Conservation (phyloP, 1,140 invertebrate genomes). For the Papilio aristodemus region DNA sequence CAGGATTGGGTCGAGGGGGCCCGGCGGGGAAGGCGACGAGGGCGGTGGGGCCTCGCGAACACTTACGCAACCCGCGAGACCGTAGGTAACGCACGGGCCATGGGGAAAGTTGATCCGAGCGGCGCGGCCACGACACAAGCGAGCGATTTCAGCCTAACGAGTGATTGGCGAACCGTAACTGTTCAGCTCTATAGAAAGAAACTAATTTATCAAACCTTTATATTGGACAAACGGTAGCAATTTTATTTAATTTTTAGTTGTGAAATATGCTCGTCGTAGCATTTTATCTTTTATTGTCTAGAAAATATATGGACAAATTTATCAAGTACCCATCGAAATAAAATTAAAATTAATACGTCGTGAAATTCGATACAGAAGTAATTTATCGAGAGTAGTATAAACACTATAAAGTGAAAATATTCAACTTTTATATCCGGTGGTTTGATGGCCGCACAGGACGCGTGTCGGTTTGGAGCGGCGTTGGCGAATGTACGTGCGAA, state of each 20-base stretch:
- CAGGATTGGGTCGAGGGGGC: not conserved
- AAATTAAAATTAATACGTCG: too few relatives aligned
- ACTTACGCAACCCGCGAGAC: conserved; percentile 23
- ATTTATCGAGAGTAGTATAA: not conserved
- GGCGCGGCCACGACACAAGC: not conserved
- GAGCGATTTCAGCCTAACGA: not conserved
- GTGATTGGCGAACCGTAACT: not conserved
- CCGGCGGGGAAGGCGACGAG: conserved; percentile 6
- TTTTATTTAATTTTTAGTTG: too few relatives aligned
- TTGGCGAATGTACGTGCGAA: not conserved
- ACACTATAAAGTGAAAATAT: not conserved
- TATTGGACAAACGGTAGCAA: too few relatives aligned
- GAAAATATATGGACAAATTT: too few relatives aligned
- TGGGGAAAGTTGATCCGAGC: conserved; percentile 2
- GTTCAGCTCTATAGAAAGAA: not conserved
- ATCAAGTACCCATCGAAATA: too few relatives aligned
- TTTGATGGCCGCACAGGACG: not conserved
- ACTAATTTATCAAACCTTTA: too few relatives aligned
- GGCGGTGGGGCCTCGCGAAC: conserved; percentile 2
- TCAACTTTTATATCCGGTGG: not conserved
- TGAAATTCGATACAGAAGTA: too few relatives aligned
- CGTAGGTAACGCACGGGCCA: conserved; percentile 6
- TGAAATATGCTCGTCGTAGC: too few relatives aligned
- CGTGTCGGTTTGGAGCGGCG: not conserved
- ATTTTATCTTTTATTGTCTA: too few relatives aligned